Evolutionary conservation across 2,113 vertebrate species (phyloP), one percentile per base, ranked within the genome.

Genomic region (Suncus etruscus): DNA sequence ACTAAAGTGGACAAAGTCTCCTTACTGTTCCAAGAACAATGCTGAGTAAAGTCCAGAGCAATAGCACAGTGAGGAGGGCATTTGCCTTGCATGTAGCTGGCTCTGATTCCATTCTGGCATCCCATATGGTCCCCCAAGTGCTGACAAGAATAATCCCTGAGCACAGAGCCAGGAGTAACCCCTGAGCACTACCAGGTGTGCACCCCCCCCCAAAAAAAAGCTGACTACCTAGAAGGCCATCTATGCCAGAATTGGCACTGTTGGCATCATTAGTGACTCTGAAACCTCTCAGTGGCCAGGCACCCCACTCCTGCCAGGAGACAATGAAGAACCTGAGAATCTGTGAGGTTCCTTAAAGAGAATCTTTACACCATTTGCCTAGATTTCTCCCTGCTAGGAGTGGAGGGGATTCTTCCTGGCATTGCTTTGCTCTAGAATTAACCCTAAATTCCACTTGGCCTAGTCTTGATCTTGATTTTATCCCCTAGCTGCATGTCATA

Each of bases 221-320:
- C 51, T 14, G 32, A 0, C 31, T 58, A 18, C 4, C 0, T 1
- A 0, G 0, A 75, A 9, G 80, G 8, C 32, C 54, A 54, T 2
- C 0, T 5, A 47, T 1, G 0, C 24, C 65, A 25, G 61, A 66
- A 16, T 39, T 3, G 3, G 31, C 70, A 58, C 79, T 2, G 2
- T 22, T 1, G 0, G 22, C 65, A 11, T 7, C 51, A 9, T 68
- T 0, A 54, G 48, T 1, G 9, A 31, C 24, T 68, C 11, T 0
- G 11, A 12, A 0, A n/a, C 8, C 79, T 54, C 0, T 4, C 10
- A 47, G 73, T 22, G 9, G 50, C 32, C 7, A 76, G 68, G 77
- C 54, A 45, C 8, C n/a, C 24, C 6, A 1, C 39, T 48, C 74
- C 88, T 66, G 27, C 76, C 54, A 54, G 54, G 54, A 74, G 24